phyloP scores from a whole-genome alignment of 2,888 invertebrate species.

The Cephus pulcher region DNA sequence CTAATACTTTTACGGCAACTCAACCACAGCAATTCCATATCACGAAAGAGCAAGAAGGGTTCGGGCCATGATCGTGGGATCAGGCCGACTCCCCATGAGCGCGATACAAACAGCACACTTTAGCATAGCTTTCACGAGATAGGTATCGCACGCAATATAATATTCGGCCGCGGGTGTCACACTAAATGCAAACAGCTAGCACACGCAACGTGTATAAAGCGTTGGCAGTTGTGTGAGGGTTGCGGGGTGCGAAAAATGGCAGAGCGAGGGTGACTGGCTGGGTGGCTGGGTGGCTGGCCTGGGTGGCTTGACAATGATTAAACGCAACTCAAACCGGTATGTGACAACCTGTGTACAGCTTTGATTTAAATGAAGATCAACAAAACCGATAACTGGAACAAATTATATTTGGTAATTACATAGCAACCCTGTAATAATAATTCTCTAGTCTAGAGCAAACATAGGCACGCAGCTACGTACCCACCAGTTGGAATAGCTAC shows the following conservation, averaged over 20 bases:
- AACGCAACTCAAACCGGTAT: constrained; percentile 8
- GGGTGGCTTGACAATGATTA: constrained; percentile 8
- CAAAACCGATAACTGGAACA: background rate
- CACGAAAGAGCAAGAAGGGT: background rate
- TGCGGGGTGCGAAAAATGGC: constrained; percentile 6
- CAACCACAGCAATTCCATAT: background rate
- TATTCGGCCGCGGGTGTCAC: constrained; percentile 37
- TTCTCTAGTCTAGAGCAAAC: background rate
- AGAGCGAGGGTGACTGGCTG: constrained; percentile 10
- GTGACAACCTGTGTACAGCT: constrained; percentile 9
- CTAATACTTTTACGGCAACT: constrained; percentile 1
- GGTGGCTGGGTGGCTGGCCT: background rate
- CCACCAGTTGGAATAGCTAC: background rate
- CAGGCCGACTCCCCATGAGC: background rate
- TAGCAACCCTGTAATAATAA: constrained; percentile 1
- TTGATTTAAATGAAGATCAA: constrained; percentile 7
- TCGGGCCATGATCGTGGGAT: background rate
- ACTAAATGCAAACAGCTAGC: constrained; percentile 28
- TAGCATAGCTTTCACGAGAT: constrained; percentile 7
- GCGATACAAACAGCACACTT: constrained; percentile 7
- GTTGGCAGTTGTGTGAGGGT: background rate
- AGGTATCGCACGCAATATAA: constrained; percentile 35
- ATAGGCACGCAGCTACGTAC: background rate
- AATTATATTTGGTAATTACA: constrained; percentile 9
- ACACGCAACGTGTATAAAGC: constrained; percentile 3